Base-by-base conservation (phyloP, 2,888 invertebrate species). In the Cephus sareptanus region DNA sequence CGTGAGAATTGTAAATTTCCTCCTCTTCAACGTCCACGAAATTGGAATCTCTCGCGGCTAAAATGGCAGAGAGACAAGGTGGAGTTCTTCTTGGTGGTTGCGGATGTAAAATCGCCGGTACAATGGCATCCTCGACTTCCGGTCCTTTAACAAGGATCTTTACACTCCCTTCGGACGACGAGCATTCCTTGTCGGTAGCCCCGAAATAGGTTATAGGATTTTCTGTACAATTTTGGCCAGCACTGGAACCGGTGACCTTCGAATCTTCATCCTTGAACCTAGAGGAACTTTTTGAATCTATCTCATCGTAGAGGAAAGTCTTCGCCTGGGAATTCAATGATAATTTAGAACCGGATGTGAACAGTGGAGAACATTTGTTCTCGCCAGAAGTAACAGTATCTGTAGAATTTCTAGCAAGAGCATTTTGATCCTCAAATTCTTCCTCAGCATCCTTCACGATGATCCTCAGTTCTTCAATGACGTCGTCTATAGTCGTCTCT, bases 371-470 rank as follows among this genome's bases (percentile, higher is more conserved):
- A 78, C 85, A 86, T 74, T 86, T 81, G 78, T 89, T 86, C n/a
- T 83, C 82, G 70, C 85, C 87, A 76, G 78, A 77, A 33, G 77
- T 75, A 56, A 75, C 79, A 6, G 56, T 56, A 6, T 23, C 23
- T 9, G 23, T 3, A 56, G 23, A 56, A 78, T 75, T 84, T 69
- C 82, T 85, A 73, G 91, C 85, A 80, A 91, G 92, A 76, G 92
- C 93, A 84, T 93, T 93, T 82, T 92, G 92, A 79, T 93, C 89
- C 77, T 87, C 87, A 81, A 85, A 85, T 78, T 89, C 85, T 83
- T 95, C 95, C 91, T 97, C 96, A 0, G 96, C 97, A 86, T 97
- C 96, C 88, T 96, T 97, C 1, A 97, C 96, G 81, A 97, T 97
- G 86, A 96, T 97, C 82, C 96, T 94, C 69, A 97, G 91, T 90